These are phyloP conservation scores for Drosophila nigrodunni DNA, from an alignment of 1,140 invertebrate species.

Conservation along the genomic window DNA sequence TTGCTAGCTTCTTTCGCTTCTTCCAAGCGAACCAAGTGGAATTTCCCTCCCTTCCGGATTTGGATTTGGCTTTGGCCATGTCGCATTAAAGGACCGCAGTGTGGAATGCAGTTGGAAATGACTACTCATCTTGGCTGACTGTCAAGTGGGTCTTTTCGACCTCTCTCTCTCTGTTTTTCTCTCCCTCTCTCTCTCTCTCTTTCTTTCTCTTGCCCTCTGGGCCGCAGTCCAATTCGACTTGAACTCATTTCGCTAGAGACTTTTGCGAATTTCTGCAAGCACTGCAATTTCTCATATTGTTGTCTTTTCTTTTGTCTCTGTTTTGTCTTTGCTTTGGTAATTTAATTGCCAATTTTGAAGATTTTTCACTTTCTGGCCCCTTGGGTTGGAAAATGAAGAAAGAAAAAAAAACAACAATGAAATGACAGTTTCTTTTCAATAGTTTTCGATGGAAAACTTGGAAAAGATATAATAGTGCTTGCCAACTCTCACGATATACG, in stretches of 20 bases:
- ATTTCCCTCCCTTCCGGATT: not conserved
- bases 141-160: conserved; percentile 24
- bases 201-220: not conserved
- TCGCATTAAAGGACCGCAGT: conserved; percentile 18
- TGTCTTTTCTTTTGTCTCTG: conserved; percentile 26
- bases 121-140: conserved; percentile 25
- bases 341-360: conserved; percentile 74
- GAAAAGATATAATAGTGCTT: conserved; percentile 7
- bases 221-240: conserved; percentile 21
- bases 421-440: conserved; percentile 38
- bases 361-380: conserved; percentile 67
- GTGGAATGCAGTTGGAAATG: conserved; percentile 48
- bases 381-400: conserved; percentile 19
- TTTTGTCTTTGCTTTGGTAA: conserved; percentile 48
- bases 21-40: conserved; percentile 13
- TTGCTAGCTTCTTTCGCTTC: conserved; percentile 62
- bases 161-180: not conserved
- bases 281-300: conserved; percentile 47
- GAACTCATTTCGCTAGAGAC: conserved; percentile 33
- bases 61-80: not conserved
- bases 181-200: not conserved
- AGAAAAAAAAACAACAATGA: conserved; percentile 12
- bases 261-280: conserved; percentile 22
- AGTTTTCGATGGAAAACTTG: conserved; percentile 10
- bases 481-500: conserved; percentile 1